Evolutionary conservation across 2,113 vertebrate species (phyloP).

Genomic region (Heloderma charlesbogerti): DNA sequence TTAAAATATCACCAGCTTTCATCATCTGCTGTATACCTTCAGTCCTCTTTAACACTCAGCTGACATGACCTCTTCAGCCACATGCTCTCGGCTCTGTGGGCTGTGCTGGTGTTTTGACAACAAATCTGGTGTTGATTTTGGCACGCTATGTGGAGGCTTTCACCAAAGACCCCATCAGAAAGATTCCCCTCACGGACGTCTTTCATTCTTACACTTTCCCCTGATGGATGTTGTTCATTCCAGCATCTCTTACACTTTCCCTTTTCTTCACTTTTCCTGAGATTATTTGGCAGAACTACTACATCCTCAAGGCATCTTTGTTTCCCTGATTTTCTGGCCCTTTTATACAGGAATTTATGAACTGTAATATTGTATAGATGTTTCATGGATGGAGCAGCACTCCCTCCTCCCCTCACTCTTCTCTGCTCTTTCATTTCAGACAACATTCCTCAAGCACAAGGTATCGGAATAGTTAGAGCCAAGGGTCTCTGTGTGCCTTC

Average conservation of each 20-base stretch:
- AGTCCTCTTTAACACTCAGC: neutral
- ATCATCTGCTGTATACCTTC: neutral
- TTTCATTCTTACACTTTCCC: neutral
- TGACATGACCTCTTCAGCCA: neutral
- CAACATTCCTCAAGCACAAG: constrained; percentile 27
- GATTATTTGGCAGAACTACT: neutral
- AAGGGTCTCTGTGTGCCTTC: neutral
- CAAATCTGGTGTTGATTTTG: neutral
- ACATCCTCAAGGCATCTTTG: constrained; percentile 4
- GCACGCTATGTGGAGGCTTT: neutral
- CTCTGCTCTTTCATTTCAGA: neutral
- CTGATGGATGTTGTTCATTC: fast-evolving
- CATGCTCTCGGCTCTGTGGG: fast-evolving
- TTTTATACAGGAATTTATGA: neutral
- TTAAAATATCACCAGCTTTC: neutral
- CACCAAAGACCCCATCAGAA: neutral
- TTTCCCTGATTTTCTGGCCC: constrained; percentile 1
- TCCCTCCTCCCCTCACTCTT: neutral
- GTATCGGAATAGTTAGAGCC: constrained; percentile 11
- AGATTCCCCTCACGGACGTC: fast-evolving
- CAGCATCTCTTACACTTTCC: neutral
- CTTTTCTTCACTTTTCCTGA: neutral
- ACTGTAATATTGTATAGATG: constrained; percentile 19
- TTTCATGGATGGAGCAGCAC: neutral
- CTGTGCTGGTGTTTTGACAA: neutral